Base-by-base conservation (phyloP, 2,113 vertebrate genomes). In the Eurypyga helias region DNA sequence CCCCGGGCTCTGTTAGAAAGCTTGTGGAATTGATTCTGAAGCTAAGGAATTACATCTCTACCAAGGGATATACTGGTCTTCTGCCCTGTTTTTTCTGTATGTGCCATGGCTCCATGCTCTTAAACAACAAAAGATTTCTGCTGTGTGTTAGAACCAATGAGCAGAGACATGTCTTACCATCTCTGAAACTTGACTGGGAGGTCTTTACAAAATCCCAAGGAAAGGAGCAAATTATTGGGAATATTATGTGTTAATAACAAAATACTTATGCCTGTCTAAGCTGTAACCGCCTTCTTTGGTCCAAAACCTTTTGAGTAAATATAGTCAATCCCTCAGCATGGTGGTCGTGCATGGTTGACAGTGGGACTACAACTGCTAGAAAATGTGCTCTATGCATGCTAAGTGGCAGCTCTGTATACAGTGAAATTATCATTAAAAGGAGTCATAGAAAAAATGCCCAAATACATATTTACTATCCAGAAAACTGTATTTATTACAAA, bases 291-390 rank as follows among this genome's bases (percentile, higher is more conserved):
- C 93, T 93, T 73, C 21, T 85, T 90, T 41, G 33, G 21, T 83
- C 62, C 69, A 46, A 94, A 95, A 95, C 77, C 89, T 89, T 93
- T 55, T 14, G 25, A 70, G 26, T 8, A 95, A 97, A 87, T 96
- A 93, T 7, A 66, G 31, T 45, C 34, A 20, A 8, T 69, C 45
- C 18, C 1, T 69, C 21, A 54, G 60, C 52, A 77, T 36, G 20
- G 31, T 87, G 70, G 72, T 87, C 73, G 46, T 61, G 52, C 31
- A 25, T n/a, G 19, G 69, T 29, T 64, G 95, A 89, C 72, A 82
- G 77, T 45, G n/a, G 78, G 78, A 94, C 18, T 75, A 18, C 38
- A 45, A 38, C 13, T 78, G 46, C 51, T 75, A 51, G 69, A 75
- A 77, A 48, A 62, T 26, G 24, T 51, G 9, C 29, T 82, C 8